Evolutionary conservation across 2,113 vertebrate genomes (phyloP).

Genomic region (Salminus brasiliensis): DNA sequence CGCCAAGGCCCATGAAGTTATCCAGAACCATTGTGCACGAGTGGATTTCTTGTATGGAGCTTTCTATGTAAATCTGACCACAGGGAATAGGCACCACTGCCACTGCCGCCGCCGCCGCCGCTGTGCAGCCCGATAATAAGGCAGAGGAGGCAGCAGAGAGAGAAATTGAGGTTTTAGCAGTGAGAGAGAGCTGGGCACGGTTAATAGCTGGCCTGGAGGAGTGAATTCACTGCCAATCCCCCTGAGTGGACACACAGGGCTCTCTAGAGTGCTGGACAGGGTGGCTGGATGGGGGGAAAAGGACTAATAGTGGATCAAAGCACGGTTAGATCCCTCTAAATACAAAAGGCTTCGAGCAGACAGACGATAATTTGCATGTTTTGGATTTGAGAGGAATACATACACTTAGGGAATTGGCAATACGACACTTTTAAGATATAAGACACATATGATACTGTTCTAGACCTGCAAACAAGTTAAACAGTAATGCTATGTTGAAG

Average conservation of each 20-base stretch:
- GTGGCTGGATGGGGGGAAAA: constrained; percentile 47
- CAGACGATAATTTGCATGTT: neutral
- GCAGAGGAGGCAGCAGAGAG: constrained; percentile 71
- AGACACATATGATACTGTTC: too few relatives aligned
- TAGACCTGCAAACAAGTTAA: too few relatives aligned
- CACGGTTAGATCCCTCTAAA: constrained; percentile 61
- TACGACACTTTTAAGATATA: neutral
- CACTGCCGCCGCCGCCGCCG: constrained; percentile 52
- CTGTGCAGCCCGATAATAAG: constrained; percentile 69
- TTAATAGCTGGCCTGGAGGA: constrained; percentile 74
- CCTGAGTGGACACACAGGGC: constrained; percentile 56
- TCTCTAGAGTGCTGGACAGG: constrained; percentile 53
- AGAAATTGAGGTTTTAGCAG: constrained; percentile 73
- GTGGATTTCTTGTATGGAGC: constrained; percentile 65
- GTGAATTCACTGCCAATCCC: constrained; percentile 64
- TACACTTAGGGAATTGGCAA: neutral
- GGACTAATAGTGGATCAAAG: constrained; percentile 62
- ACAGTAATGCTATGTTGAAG: too few relatives aligned
- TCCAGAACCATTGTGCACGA: constrained; percentile 48
- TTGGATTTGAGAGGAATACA: constrained; percentile 10
- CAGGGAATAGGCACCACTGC: constrained; percentile 65
- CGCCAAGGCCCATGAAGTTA: constrained; percentile 47
- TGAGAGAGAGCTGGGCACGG: constrained; percentile 66
- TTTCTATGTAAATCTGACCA: constrained; percentile 74
- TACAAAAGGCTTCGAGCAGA: constrained; percentile 21